phyloP scores from a whole-genome alignment of 2,888 invertebrate species.

The Eulithis testata region DNA sequence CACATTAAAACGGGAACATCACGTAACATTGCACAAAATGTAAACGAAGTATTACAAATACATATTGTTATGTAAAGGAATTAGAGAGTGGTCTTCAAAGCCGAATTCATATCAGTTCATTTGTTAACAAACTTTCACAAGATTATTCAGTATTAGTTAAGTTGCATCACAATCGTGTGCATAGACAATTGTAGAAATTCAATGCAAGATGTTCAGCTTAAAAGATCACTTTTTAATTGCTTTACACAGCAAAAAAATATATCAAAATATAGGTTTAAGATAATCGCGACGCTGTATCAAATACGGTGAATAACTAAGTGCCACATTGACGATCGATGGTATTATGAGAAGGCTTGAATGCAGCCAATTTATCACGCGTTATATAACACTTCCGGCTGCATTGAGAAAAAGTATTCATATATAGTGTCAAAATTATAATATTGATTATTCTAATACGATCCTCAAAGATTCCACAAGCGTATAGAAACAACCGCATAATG shows the following conservation, averaged over 20 bases:
- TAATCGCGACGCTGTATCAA: conserved; percentile 74
- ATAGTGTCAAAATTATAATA: conserved; percentile 14
- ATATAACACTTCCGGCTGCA: conserved; percentile 40
- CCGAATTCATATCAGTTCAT: neutral
- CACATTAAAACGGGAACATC: conserved; percentile 46
- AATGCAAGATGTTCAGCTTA: no score
- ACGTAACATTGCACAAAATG: conserved; percentile 68
- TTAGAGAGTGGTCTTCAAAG: conserved; percentile 7
- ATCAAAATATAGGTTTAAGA: conserved; percentile 79
- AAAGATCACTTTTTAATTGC: conserved; percentile 13
- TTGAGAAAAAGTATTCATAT: conserved; percentile 32
- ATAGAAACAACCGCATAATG: neutral
- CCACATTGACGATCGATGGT: conserved; percentile 56
- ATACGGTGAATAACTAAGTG: conserved; percentile 74
- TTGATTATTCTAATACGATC: conserved; percentile 20
- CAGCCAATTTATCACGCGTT: conserved; percentile 47
- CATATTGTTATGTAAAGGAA: conserved; percentile 51
- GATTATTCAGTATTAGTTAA: no score
- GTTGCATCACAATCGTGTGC: no score
- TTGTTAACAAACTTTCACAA: no score
- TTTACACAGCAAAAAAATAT: conserved; percentile 47
- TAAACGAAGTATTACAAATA: conserved; percentile 74
- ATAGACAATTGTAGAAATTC: no score
- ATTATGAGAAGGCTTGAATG: conserved; percentile 44
- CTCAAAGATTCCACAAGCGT: neutral